phyloP scores from a whole-genome alignment of 2,888 invertebrate genomes.

The Mactromeris polynyma region DNA sequence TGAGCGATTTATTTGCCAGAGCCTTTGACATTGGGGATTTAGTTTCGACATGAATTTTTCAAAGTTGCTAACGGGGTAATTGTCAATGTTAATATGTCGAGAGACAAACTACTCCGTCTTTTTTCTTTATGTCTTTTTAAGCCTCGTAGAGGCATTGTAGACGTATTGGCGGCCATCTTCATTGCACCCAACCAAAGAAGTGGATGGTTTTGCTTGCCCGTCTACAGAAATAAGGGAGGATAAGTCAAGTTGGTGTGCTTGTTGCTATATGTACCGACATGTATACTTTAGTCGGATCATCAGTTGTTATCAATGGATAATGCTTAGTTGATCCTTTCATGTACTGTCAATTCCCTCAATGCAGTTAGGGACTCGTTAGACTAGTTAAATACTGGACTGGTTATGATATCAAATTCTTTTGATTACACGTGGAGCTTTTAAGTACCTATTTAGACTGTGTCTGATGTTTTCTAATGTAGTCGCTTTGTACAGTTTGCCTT shows the following conservation, averaged over 20 bases:
- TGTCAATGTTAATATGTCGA: neutral
- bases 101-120: neutral
- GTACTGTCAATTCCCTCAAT: neutral
- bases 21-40: constrained; percentile 31
- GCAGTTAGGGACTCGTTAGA: neutral
- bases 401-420: neutral
- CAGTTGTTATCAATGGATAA: neutral
- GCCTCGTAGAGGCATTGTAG: neutral
- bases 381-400: neutral
- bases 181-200: neutral
- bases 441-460: neutral
- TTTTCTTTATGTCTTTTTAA: neutral
- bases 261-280: neutral
- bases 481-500: neutral
- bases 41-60: constrained; percentile 48
- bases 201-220: neutral
- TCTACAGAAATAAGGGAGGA: neutral
- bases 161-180: neutral
- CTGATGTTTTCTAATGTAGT: neutral
- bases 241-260: neutral
- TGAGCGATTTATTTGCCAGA: too few relatives aligned
- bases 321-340: neutral
- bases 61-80: constrained; percentile 49
- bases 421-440: neutral
- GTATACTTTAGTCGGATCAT: neutral